Evolutionary conservation across 2,888 invertebrate species (phyloP).

Genomic region (Habroteleia sp.): DNA sequence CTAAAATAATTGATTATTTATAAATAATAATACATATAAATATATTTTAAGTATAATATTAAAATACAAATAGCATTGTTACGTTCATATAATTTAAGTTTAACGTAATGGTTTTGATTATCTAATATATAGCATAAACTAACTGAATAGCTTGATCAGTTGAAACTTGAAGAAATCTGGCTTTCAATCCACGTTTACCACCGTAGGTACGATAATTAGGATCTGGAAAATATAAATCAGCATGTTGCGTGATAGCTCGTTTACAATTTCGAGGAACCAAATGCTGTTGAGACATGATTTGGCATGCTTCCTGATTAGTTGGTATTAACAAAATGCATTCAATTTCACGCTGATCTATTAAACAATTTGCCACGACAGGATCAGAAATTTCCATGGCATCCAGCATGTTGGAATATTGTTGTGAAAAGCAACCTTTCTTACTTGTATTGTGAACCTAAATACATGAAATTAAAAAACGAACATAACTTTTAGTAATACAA

Average conservation of each 20-base stretch:
- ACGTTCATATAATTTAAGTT: too few relatives aligned
- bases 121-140: too few relatives aligned
- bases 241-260: constrained; percentile 85
- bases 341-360: constrained; percentile 89
- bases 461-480: not conserved
- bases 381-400: constrained; percentile 88
- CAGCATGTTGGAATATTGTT: constrained; percentile 83
- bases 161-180: constrained; percentile 86
- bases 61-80: too few relatives aligned
- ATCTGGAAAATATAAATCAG: constrained; percentile 87
- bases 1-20: constrained; percentile 57
- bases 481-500: too few relatives aligned
- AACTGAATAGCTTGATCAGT: constrained; percentile 85
- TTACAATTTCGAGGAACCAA: constrained; percentile 87
- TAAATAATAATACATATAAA: not conserved
- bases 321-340: constrained; percentile 91
- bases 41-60: not conserved
- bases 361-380: constrained; percentile 90
- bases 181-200: constrained; percentile 79
- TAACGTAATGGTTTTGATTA: too few relatives aligned
- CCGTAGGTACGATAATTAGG: constrained; percentile 90
- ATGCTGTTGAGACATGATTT: constrained; percentile 84
- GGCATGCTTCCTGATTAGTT: constrained; percentile 85
- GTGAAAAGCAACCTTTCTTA: constrained; percentile 80
- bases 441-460: constrained; percentile 82